Conservation (phyloP, 2,797 vertebrate species). For the Forpus xanthops region DNA sequence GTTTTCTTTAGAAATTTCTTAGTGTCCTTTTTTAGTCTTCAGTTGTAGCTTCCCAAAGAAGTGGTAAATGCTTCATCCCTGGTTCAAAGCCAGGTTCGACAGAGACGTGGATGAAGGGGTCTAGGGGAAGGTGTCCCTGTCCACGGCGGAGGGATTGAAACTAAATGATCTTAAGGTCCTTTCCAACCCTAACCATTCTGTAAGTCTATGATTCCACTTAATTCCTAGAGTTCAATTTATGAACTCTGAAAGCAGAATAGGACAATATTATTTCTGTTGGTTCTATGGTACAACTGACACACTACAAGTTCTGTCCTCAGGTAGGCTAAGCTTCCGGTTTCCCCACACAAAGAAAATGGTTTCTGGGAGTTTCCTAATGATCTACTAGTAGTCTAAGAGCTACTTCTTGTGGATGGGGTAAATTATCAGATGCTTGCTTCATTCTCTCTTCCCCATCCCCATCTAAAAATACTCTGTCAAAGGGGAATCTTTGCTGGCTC, state of each 20-base stretch:
- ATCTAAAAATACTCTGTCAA: background rate
- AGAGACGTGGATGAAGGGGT: background rate
- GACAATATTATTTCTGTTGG: background rate
- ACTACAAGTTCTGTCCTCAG: background rate
- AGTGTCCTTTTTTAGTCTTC: background rate
- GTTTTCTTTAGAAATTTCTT: background rate
- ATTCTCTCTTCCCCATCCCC: background rate
- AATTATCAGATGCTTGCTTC: background rate
- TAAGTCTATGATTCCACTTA: background rate
- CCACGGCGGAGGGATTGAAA: background rate
- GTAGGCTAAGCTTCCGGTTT: background rate
- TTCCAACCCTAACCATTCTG: background rate
- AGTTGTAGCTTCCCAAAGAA: background rate
- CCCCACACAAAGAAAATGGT: background rate
- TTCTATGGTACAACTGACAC: background rate
- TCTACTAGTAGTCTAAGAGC: background rate
- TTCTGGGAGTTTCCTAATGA: background rate
- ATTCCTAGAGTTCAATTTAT: background rate
- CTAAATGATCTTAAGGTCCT: background rate
- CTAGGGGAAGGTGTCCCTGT: background rate
- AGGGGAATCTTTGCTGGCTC: background rate
- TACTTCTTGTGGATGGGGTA: background rate
- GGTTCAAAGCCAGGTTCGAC: background rate
- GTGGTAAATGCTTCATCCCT: background rate
- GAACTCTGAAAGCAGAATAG: background rate